A percentile compares a stretch with the other conserved stretches of the same genome.
These are phyloP conservation scores for Verasper variegatus DNA, from an alignment of 2,113 vertebrate genomes.

Conservation along the genomic window DNA sequence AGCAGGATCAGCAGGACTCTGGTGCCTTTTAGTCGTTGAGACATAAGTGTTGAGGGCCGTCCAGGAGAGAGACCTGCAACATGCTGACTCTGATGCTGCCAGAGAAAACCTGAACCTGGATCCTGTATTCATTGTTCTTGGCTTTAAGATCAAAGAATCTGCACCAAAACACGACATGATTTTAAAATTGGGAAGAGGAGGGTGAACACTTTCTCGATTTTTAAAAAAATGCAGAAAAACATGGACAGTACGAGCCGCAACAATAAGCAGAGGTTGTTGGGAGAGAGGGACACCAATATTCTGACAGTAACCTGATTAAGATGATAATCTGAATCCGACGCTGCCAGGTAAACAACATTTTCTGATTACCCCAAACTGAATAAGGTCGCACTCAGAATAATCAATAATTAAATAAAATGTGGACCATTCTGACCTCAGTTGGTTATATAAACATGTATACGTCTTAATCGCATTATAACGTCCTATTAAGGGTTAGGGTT, in stretches of 20 bases:
- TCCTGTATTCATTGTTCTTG: background rate
- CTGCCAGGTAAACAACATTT: too few relatives aligned
- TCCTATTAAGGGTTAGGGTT: too few relatives aligned
- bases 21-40: background rate
- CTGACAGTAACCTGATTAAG: too few relatives aligned
- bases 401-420: too few relatives aligned
- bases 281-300: too few relatives aligned
- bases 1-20: background rate
- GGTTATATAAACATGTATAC: too few relatives aligned
- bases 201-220: background rate
- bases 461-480: too few relatives aligned
- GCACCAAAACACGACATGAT: background rate
- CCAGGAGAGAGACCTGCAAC: background rate
- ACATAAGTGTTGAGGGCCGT: background rate
- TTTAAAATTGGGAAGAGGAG: background rate
- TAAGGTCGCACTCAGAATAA: too few relatives aligned
- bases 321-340: too few relatives aligned
- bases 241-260: background rate
- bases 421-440: too few relatives aligned
- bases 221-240: background rate
- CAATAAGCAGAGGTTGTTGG: too few relatives aligned
- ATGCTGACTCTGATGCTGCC: conserved; percentile 1
- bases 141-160: conserved; percentile 2
- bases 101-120: background rate
- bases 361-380: too few relatives aligned